Conservation (phyloP, 2,888 invertebrate species). For the Gerosis bhagava region DNA sequence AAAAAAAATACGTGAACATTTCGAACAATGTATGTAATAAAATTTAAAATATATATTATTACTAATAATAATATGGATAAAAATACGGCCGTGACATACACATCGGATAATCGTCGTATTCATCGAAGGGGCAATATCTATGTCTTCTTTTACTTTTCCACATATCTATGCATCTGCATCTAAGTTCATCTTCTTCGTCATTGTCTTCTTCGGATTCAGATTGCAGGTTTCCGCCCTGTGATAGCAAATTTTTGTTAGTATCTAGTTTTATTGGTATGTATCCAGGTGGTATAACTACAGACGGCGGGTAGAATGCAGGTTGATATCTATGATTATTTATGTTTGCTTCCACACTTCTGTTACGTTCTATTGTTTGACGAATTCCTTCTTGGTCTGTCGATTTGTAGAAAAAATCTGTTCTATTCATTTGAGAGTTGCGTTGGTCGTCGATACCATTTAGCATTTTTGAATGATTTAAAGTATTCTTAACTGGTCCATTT, state of each 20-base stretch:
- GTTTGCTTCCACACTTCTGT: conserved; percentile 5
- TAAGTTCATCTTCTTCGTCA: conserved; percentile 28
- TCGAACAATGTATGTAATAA: no score
- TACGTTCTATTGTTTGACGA: conserved; percentile 7
- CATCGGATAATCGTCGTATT: conserved; percentile 24
- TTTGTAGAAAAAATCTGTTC: conserved; percentile 4
- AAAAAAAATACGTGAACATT: not conserved
- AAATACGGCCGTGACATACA: conserved; percentile 27
- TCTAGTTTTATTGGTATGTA: conserved; percentile 5
- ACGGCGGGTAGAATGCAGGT: not conserved
- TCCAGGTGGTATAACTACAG: not conserved
- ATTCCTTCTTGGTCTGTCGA: conserved; percentile 14
- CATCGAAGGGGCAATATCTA: conserved; percentile 23
- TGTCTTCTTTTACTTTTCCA: conserved; percentile 22
- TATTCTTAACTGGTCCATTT: not conserved
- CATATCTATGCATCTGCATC: conserved; percentile 32
- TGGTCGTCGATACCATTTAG: conserved; percentile 1
- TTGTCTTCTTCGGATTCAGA: conserved; percentile 9
- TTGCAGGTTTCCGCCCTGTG: not conserved
- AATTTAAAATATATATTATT: no score
- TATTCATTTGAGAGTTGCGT: not conserved
- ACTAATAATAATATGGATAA: conserved; percentile 25
- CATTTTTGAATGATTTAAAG: not conserved
- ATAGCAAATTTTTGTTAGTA: not conserved
- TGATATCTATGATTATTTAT: not conserved